These are phyloP conservation scores for Chloebia gouldiae DNA, from an alignment of 2,113 vertebrate genomes.

Conservation along the genomic window DNA sequence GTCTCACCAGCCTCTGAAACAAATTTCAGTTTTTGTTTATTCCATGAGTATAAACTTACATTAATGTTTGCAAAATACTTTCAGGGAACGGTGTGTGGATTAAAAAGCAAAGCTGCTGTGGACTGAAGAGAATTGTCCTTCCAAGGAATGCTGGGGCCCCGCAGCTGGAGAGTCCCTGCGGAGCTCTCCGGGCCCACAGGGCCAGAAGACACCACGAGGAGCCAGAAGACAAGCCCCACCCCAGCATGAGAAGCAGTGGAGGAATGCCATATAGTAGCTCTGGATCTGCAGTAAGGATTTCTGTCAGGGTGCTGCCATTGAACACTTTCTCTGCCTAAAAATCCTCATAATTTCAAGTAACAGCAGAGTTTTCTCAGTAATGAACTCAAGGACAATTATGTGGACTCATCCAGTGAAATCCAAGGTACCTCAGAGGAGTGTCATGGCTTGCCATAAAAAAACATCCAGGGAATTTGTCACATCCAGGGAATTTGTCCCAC, in stretches of 20 bases:
- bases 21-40: not conserved
- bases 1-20: not conserved
- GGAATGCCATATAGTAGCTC: not conserved
- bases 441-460: not conserved
- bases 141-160: accelerated
- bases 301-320: not conserved
- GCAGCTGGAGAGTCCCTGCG: accelerated
- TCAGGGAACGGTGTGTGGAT: not conserved
- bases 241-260: not conserved
- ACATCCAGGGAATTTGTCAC: not conserved
- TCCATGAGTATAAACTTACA: not conserved
- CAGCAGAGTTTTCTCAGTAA: not conserved
- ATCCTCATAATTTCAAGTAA: not conserved
- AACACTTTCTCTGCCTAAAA: not conserved
- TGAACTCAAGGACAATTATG: slow-evolving; percentile 7
- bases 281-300: not conserved
- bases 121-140: not conserved
- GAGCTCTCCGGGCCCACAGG: too few species aligned
- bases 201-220: accelerated
- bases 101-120: not conserved
- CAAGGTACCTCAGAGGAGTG: not conserved
- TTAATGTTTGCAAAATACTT: not conserved
- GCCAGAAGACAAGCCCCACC: not conserved
- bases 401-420: not conserved
- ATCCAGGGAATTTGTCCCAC: not conserved